Evolutionary conservation across 92 coral and sea anemone genomes (phyloP), one percentile per base, ranked within the genome.

Genomic region (Micromussa lordhowensis): DNA sequence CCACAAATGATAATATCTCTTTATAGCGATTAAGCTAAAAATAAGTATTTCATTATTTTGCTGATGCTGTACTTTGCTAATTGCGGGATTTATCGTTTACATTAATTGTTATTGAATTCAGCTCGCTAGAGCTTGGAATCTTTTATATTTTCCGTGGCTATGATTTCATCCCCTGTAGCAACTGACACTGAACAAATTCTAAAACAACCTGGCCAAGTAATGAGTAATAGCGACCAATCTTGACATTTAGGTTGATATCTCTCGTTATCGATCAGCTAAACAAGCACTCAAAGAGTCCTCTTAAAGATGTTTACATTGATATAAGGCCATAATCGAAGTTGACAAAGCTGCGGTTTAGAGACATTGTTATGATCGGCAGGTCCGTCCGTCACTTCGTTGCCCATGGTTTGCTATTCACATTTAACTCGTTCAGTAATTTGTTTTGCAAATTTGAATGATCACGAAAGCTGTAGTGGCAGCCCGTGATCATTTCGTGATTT

Each of bases 71-170:
- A 26, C 76, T 48, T 40, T 74, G 48, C 75, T 73, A 84, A 84
- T 84, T 74, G 88, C 51, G 36, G 58, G 88, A 84, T 74, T 84
- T 84, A 74, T 84, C 35, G 36, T 5, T 24, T 57, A 24, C 77
- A 84, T 84, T n/a, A n/a, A n/a, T n/a, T 84, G 81, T 84, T 35
- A 75, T 59, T 84, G 74, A 84, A 84, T 55, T 19, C 64, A 29
- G 64, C 79, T 19, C n/a, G 64, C 15, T 38, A 16, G 72, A 29
- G 49, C 48, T 32, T 19, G 18, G 53, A 71, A 49, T 16, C 59
- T 68, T 82, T 55, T 68, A 48, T 69, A 49, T 48, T n/a, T 30
- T 82, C 77, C 86, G 11, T 31, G 31, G 36, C 30, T 73, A 9
- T 53, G 17, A 49, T 57, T 84, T 31, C 54, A 34, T 74, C 80